These are phyloP conservation scores for Cynaeus angustus DNA, from an alignment of 2,888 invertebrate species.

Conservation along the genomic window DNA sequence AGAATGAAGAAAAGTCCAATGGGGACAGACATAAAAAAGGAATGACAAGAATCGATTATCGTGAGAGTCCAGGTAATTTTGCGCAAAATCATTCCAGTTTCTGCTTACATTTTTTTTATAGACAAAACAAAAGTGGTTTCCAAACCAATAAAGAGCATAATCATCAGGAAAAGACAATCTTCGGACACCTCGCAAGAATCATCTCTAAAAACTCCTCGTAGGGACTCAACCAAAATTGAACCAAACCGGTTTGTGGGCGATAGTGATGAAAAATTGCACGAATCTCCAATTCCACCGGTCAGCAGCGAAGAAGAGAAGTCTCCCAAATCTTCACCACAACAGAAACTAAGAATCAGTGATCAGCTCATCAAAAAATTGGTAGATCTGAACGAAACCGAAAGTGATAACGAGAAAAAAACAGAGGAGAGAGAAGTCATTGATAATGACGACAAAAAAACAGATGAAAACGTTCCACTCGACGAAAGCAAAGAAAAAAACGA, in stretches of 20 bases:
- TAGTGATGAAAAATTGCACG: background rate
- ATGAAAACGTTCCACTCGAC: background rate
- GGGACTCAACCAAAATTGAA: conserved; percentile 17
- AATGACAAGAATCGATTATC: conserved; percentile 45
- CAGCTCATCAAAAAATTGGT: conserved; percentile 66
- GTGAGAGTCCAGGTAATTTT: conserved; percentile 13
- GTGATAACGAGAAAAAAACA: conserved; percentile 3
- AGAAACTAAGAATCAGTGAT: conserved; percentile 66
- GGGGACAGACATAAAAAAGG: conserved; percentile 53
- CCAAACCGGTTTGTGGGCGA: background rate
- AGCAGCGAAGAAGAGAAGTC: conserved; percentile 52
- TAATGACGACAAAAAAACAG: background rate
- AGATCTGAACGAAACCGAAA: conserved; percentile 51
- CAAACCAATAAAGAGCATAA: conserved; percentile 40
- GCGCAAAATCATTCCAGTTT: no score
- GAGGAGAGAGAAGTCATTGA: conserved; percentile 5
- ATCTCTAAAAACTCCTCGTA: conserved; percentile 12
- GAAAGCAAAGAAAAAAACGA: background rate
- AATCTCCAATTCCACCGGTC: background rate
- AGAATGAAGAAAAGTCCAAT: conserved; percentile 8
- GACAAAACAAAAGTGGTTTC: conserved; percentile 32
- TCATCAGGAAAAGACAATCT: conserved; percentile 42
- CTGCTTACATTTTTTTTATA: background rate
- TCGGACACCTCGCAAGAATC: conserved; percentile 25
- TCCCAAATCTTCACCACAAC: conserved; percentile 60